Evolutionary conservation across 2,113 vertebrate species (phyloP), one percentile per base, ranked within the genome.

Genomic region (Apus apus): DNA sequence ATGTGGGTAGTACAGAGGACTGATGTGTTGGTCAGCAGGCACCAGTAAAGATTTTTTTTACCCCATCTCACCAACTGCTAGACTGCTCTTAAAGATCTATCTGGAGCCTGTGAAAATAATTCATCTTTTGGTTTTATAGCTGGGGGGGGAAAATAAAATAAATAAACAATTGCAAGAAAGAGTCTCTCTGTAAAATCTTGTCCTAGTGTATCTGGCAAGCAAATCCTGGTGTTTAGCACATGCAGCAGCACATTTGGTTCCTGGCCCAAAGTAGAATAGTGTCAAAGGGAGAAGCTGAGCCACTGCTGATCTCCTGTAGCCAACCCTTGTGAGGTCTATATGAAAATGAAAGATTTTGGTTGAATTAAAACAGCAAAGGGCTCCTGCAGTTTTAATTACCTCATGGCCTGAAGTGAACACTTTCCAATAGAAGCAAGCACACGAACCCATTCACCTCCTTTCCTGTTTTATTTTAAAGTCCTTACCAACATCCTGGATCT

Each of bases 401-500:
- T 17, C 40, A 17, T 36, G 12, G 23, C 36, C 60, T 66, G 40
- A 86, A 93, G 73, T 50, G 4, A 93, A 34, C 20, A 64, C n/a
- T 51, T 93, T 19, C 34, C 30, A 80, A 40, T 8, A 70, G 74
- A 11, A 86, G 22, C 9, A 83, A 86, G 64, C 10, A 77, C 29
- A n/a, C 36, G 54, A 8, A 80, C 13, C 34, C 15, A 58, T 58
- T 70, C 87, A 2, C 4, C 30, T 48, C 4, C 11, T 30, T 21
- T 70, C 66, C 18, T 36, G 45, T 56, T 56, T 32, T 23, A 53
- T 45, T 88, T 19, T 7, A 10, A 40, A 83, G 36, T 65, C 30
- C 96, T 97, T 95, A 98, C 97, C 78, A 81, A 5, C 15, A 48
- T 83, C 29, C 57, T 90, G 68, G 96, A 96, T 51, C 74, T 43